Conservation (phyloP, 2,888 invertebrate species). For the Trisateles emortualis region DNA sequence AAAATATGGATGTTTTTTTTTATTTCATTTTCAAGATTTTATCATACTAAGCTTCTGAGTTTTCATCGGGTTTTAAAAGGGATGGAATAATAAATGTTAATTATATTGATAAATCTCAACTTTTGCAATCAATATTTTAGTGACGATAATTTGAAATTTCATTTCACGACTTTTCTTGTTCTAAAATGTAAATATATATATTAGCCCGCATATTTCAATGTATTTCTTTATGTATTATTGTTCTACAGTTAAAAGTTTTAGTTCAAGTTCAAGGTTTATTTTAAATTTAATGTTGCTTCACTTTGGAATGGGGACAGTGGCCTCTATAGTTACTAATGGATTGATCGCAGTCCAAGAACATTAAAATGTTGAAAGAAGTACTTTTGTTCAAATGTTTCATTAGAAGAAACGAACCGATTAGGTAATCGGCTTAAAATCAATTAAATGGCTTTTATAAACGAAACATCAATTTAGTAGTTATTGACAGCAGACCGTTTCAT, state of each 20-base stretch:
- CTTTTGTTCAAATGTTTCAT: background rate
- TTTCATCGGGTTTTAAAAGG: background rate
- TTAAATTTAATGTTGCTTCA: conserved; percentile 34
- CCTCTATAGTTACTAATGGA: conserved; percentile 25
- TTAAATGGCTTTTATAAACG: background rate
- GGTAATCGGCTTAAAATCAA: background rate
- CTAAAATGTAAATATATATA: background rate
- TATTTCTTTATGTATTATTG: conserved; percentile 14
- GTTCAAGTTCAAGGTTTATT: conserved; percentile 45
- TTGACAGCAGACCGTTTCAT: background rate
- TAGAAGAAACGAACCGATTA: background rate
- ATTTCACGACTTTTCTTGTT: background rate
- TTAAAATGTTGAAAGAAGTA: background rate
- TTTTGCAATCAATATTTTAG: too few relatives aligned
- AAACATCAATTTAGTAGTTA: background rate
- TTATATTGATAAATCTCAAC: too few relatives aligned
- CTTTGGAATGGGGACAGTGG: conserved; percentile 41
- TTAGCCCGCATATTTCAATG: conserved; percentile 10
- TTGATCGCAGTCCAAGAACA: conserved; percentile 16
- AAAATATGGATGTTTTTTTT: conserved; percentile 15
- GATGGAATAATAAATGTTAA: background rate
- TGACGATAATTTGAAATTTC: background rate
- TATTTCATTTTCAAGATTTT: conserved; percentile 21
- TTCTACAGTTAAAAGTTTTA: conserved; percentile 20
- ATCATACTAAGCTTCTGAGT: conserved; percentile 9